Conservation (phyloP, 2,888 invertebrate species). For the Lagria hirta region DNA sequence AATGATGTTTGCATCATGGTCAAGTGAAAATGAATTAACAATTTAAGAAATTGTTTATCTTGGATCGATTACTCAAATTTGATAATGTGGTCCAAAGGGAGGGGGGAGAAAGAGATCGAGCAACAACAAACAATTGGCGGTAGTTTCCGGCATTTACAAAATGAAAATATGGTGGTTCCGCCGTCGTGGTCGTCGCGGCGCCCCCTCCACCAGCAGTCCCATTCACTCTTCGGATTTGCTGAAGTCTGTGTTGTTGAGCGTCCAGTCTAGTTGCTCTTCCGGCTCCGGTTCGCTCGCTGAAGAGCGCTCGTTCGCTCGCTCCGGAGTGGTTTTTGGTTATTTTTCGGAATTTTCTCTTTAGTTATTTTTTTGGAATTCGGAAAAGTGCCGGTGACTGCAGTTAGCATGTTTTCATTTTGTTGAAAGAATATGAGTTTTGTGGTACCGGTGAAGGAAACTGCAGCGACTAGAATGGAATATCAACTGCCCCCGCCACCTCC, state of each 20-base stretch:
- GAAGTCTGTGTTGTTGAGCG: conserved; percentile 39
- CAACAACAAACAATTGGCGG: conserved; percentile 15
- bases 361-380: conserved; percentile 31
- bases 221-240: conserved; percentile 45
- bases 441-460: conserved; percentile 53
- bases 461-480: conserved; percentile 53
- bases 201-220: conserved; percentile 41
- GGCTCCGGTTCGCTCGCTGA: conserved; percentile 43
- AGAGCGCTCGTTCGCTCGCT: conserved; percentile 38
- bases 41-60: no score
- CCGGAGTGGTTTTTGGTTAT: conserved; percentile 10
- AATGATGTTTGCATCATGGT: no score
- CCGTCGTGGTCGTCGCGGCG: conserved; percentile 46
- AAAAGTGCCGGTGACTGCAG: conserved; percentile 45
- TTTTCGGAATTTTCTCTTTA: conserved; percentile 34
- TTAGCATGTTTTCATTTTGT: conserved; percentile 53
- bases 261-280: conserved; percentile 52
- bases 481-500: conserved; percentile 58
- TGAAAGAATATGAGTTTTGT: conserved; percentile 56
- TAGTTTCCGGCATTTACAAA: conserved; percentile 53
- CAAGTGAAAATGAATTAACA: no score
- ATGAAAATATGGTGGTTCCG: no score
- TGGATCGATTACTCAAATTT: no score
- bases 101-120: conserved; percentile 21
- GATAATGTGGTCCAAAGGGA: no score